phyloP scores from a whole-genome alignment of 1,140 invertebrate genomes.

The Eriocheir sinensis region DNA sequence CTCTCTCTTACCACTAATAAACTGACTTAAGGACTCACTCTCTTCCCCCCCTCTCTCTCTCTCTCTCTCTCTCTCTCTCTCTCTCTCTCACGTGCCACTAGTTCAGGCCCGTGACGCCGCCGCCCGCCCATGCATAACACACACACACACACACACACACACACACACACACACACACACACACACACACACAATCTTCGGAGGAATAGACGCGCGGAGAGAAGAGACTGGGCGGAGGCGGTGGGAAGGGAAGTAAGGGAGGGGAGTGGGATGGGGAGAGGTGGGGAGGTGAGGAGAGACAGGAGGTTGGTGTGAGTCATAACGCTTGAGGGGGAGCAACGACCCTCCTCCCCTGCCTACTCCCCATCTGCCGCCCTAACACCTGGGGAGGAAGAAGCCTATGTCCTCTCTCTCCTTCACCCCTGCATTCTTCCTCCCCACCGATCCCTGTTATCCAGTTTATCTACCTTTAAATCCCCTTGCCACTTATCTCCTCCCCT shows the following conservation, averaged over 20 bases:
- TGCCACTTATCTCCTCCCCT: no score
- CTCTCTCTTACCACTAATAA: background rate
- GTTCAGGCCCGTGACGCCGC: background rate
- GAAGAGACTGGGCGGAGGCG: background rate
- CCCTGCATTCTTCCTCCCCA: no score
- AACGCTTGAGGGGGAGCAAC: background rate
- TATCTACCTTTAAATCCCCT: no score
- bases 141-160: background rate
- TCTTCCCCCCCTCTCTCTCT: background rate
- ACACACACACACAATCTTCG: background rate
- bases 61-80: background rate
- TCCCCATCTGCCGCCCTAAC: background rate
- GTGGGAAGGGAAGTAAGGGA: background rate
- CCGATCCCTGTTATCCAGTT: no score
- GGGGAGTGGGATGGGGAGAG: background rate
- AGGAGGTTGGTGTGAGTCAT: background rate
- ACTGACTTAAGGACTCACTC: background rate
- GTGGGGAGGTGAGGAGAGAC: background rate
- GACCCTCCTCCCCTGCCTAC: background rate
- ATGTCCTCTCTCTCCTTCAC: background rate
- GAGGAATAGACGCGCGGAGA: background rate
- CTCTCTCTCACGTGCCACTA: background rate
- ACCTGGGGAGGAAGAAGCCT: background rate
- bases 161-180: slow-evolving; percentile 47
- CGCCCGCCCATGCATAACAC: background rate